Evolutionary conservation across 2,113 vertebrate species (phyloP).

Genomic region (Lepus americanus): DNA sequence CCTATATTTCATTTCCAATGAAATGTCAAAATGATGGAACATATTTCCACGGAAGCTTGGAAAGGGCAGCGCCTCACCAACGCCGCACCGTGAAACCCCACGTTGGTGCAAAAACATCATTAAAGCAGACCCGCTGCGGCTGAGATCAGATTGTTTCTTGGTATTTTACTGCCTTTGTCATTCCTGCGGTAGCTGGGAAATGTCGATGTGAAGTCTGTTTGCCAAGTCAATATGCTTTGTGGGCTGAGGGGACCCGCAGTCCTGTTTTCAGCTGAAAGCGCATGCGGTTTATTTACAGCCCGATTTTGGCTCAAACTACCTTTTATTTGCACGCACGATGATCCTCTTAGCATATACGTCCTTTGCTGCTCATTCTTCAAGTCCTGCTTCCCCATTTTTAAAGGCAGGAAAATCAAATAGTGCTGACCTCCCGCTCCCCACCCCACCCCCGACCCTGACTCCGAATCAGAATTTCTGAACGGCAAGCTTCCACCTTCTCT

Average conservation of each 20-base stretch:
- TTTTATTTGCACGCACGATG: constrained; percentile 43
- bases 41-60: constrained; percentile 88
- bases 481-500: neutral
- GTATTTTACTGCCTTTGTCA: constrained; percentile 82
- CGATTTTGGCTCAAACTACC: neutral
- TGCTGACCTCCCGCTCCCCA: neutral
- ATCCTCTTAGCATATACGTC: neutral
- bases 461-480: constrained; percentile 14
- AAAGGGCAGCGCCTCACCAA: constrained; percentile 85
- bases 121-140: constrained; percentile 65
- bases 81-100: constrained; percentile 69
- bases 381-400: neutral
- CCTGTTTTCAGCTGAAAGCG: constrained; percentile 72
- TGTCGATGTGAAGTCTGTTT: constrained; percentile 80
- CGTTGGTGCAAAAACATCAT: constrained; percentile 66
- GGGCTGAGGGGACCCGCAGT: constrained; percentile 62
- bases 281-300: constrained; percentile 54
- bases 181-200: constrained; percentile 67
- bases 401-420: neutral
- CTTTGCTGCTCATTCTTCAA: neutral
- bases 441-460: too few relatives aligned
- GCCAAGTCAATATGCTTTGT: constrained; percentile 74
- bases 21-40: constrained; percentile 92
- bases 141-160: constrained; percentile 63
- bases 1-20: constrained; percentile 92